Evolutionary conservation across 2,797 vertebrate genomes (phyloP).

Genomic region (Catharus ustulatus): DNA sequence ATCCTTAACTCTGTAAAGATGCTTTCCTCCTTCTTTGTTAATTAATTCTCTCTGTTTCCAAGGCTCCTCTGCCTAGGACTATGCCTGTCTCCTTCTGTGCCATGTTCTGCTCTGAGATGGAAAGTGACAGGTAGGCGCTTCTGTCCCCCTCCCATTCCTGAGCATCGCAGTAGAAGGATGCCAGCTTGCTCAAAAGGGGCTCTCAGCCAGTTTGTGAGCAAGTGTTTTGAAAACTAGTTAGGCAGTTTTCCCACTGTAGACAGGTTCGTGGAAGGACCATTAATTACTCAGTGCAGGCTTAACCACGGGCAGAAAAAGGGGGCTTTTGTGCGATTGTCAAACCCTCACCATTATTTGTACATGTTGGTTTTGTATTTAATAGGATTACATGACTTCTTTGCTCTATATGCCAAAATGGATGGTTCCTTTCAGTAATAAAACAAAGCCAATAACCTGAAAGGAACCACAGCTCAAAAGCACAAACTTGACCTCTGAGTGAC

Average conservation of each 20-base stretch:
- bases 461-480: conserved; percentile 67
- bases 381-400: conserved; percentile 72
- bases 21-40: background rate
- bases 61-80: background rate
- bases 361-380: conserved; percentile 71
- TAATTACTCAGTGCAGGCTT: conserved; percentile 52
- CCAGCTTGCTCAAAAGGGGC: background rate
- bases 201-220: background rate
- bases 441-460: conserved; percentile 73
- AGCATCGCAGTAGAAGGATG: background rate
- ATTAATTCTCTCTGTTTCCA: background rate
- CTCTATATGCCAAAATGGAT: conserved; percentile 70
- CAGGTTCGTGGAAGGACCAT: conserved; percentile 17
- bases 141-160: background rate
- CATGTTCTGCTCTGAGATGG: background rate
- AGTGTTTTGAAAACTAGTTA: conserved; percentile 49
- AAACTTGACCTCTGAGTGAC: conserved; percentile 74
- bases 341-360: conserved; percentile 71
- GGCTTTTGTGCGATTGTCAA: conserved; percentile 57
- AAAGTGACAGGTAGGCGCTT: background rate
- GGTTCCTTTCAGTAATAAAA: conserved; percentile 77
- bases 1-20: conserved; percentile 9
- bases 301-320: conserved; percentile 39
- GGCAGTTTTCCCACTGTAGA: conserved; percentile 45
- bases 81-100: background rate